These are phyloP conservation scores for Harpegnathos saltator DNA, from an alignment of 1,140 invertebrate species.

Conservation along the genomic window DNA sequence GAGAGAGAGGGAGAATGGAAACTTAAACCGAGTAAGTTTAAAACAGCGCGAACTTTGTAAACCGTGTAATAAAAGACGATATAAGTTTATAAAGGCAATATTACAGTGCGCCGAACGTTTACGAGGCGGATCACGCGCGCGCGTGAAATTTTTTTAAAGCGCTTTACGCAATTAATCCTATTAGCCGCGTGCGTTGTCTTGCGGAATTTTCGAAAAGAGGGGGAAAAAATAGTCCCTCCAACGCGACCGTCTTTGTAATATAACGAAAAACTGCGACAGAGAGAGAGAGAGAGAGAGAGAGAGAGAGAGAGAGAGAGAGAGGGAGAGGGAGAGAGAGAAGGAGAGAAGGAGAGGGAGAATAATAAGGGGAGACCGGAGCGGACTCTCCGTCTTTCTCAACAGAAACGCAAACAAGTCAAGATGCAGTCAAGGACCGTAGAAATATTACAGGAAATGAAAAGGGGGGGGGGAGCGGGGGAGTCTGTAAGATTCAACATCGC, in stretches of 20 bases:
- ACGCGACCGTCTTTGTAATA: not conserved
- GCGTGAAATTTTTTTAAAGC: not conserved
- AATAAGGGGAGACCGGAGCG: too few species aligned
- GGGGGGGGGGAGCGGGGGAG: too few species aligned
- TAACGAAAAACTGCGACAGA: not conserved
- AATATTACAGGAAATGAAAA: conserved; percentile 65
- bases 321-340: too few species aligned
- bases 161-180: not conserved
- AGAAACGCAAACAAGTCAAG: conserved; percentile 67
- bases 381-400: conserved; percentile 45
- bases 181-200: not conserved
- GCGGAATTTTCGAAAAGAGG: not conserved
- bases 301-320: too few species aligned
- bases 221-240: not conserved
- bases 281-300: conserved; percentile 41
- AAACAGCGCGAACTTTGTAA: conserved; percentile 55
- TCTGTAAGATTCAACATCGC: conserved; percentile 55
- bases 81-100: conserved; percentile 55
- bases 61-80: conserved; percentile 55
- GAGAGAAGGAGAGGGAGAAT: too few species aligned
- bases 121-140: not conserved
- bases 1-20: conserved; percentile 11
- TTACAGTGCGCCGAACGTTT: conserved; percentile 35
- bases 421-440: conserved; percentile 52
- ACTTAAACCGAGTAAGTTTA: conserved; percentile 54